Evolutionary conservation across 1,140 invertebrate genomes (phyloP).

Genomic region (Vanessa tameamea): DNA sequence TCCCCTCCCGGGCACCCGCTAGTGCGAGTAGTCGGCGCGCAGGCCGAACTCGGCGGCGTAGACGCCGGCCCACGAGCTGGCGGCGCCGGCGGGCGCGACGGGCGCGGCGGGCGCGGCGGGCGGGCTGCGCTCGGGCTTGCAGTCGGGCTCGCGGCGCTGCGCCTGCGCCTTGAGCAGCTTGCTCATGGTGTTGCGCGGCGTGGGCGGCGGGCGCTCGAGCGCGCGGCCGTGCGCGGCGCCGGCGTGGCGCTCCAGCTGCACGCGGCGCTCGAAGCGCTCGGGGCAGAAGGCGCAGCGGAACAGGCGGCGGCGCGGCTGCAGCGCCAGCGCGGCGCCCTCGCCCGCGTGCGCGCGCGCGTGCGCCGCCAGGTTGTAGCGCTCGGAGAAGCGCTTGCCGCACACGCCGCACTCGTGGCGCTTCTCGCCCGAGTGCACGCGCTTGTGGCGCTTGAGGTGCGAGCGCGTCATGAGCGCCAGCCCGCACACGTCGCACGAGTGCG

Average conservation of each 20-base stretch:
- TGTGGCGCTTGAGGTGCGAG: slow-evolving; percentile 85
- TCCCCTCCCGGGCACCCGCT: too few relatives aligned
- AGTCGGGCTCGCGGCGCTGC: slow-evolving; percentile 37
- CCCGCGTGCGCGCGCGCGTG: slow-evolving; percentile 45
- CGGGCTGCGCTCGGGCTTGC: slow-evolving; percentile 8
- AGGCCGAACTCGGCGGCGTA: slow-evolving; percentile 60
- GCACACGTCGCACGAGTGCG: slow-evolving; percentile 83
- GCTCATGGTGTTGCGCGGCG: slow-evolving; percentile 78
- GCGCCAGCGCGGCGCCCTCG: slow-evolving; percentile 32
- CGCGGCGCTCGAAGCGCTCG: slow-evolving; percentile 67
- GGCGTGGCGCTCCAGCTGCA: slow-evolving; percentile 75
- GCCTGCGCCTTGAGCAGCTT: slow-evolving; percentile 76
- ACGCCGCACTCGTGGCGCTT: slow-evolving; percentile 82
- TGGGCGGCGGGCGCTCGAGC: slow-evolving; percentile 69
- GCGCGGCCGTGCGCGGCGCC: slow-evolving; percentile 64
- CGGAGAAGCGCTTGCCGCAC: slow-evolving; percentile 84
- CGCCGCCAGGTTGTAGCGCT: slow-evolving; percentile 77
- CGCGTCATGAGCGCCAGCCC: slow-evolving; percentile 82
- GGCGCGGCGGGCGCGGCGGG: slow-evolving; percentile 6
- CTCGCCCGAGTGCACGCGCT: slow-evolving; percentile 83
- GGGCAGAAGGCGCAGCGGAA: slow-evolving; percentile 73
- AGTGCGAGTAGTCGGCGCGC: slow-evolving; percentile 56
- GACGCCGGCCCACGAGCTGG: slow-evolving; percentile 51
- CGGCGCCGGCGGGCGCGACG: not conserved
- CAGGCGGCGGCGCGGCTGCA: slow-evolving; percentile 51